Percentiles rank a stretch among this genome's conserved stretches.
phyloP scores from a whole-genome alignment of 2,797 vertebrate species.

The Threskiornis aethiopicus region DNA sequence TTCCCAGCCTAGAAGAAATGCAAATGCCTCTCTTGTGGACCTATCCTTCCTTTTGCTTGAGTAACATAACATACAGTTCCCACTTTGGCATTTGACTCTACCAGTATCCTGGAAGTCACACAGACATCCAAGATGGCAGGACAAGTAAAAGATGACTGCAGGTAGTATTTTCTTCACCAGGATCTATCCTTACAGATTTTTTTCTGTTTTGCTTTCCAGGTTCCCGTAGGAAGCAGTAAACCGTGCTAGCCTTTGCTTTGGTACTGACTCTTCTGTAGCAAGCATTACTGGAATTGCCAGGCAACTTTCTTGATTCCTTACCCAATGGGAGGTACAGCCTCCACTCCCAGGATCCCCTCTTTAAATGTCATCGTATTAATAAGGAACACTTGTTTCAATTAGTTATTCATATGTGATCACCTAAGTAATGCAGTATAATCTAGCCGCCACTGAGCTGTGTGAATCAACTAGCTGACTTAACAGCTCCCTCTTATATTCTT shows the following conservation, averaged over 20 bases:
- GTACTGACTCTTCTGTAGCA: constrained; percentile 72
- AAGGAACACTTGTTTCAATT: constrained; percentile 29
- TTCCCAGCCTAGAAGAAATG: background rate
- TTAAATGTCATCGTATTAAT: constrained; percentile 19
- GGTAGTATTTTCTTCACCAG: background rate
- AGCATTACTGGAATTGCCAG: constrained; percentile 61
- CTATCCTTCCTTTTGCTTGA: background rate
- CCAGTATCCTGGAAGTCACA: background rate
- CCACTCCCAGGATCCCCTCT: constrained; percentile 29
- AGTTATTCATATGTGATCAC: constrained; percentile 9
- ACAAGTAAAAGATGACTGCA: background rate
- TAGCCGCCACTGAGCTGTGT: constrained; percentile 18
- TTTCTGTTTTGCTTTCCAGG: constrained; percentile 75
- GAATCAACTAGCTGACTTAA: background rate
- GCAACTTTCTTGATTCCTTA: constrained; percentile 5
- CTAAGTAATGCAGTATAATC: constrained; percentile 58
- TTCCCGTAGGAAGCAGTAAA: constrained; percentile 90
- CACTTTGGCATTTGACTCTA: background rate
- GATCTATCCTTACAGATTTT: background rate
- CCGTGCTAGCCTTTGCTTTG: constrained; percentile 49
- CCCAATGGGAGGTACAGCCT: background rate
- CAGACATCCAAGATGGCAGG: background rate
- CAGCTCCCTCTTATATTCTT: background rate
- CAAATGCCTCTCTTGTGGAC: background rate
- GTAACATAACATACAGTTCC: background rate